Evolutionary conservation across 2,797 vertebrate species (phyloP), one percentile per base, ranked within the genome.

Genomic region (Onychomys torridus): DNA sequence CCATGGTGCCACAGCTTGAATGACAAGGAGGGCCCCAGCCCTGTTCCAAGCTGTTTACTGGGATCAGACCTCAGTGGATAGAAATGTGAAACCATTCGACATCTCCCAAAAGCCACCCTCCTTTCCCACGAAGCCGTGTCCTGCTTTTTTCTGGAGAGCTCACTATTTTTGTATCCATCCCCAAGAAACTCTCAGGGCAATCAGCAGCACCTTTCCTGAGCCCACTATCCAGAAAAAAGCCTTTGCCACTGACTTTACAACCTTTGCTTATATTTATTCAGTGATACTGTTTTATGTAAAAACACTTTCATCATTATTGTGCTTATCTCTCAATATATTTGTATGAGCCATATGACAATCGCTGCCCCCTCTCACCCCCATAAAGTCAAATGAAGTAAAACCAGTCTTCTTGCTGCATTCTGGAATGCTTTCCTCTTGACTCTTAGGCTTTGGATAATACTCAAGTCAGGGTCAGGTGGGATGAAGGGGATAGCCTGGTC

Each of bases 231-330:
- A 71, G 43, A 91, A 77, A 77, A 91, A 91, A 93, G 10, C 6
- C 1, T 89, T 93, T 87, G 37, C 46, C 17, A 55, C 40, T 79
- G 43, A 89, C 43, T 78, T 93, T 87, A 21, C 5, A 88, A 63
- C 14, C 71, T 49, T 92, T 21, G 84, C 92, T 92, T 94, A 63
- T 92, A 81, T 67, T 94, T 32, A 94, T 91, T 83, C 25, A 90
- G 5, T 29, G 16, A 57, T 49, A 61, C 4, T 89, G 17, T 61
- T 76, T 57, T 75, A 55, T 57, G 71, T 59, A 75, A 57, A 88
- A 34, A 43, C 5, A 43, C 10, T 3, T 94, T 82, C 27, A n/a
- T 76, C 75, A 88, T 81, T 89, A 55, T 73, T 78, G 16, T 75
- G 40, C 40, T 84, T 14, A 61, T 87, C 40, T 81, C 6, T 49